Evolutionary conservation across 2,797 vertebrate genomes (phyloP).

Genomic region (Phoeniculus purpureus): DNA sequence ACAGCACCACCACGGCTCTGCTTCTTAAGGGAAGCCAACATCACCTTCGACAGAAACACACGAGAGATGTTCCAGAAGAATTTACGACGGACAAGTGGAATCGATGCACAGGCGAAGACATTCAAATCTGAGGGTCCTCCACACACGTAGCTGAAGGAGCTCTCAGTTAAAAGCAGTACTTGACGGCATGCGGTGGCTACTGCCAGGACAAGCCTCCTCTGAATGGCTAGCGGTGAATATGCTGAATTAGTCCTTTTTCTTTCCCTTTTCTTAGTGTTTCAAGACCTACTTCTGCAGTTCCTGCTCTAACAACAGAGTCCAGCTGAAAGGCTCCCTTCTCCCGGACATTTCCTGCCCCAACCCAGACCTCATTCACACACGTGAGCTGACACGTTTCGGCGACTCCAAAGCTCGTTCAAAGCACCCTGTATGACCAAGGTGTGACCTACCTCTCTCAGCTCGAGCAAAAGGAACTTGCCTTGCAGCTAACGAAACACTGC

Average conservation of each 20-base stretch:
- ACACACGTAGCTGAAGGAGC: conserved; percentile 17
- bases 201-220: conserved; percentile 35
- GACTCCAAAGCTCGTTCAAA: neutral
- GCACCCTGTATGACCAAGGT: neutral
- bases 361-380: neutral
- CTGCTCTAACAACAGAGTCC: neutral
- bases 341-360: neutral
- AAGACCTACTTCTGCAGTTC: neutral
- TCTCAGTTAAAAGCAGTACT: neutral
- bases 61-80: neutral
- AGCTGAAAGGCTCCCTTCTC: neutral
- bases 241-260: neutral
- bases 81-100: neutral
- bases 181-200: neutral
- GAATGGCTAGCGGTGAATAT: conserved; percentile 32
- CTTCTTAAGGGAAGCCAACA: neutral
- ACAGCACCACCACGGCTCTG: neutral
- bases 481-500: neutral
- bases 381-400: neutral
- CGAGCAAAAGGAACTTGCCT: neutral
- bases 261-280: neutral
- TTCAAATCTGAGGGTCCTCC: neutral
- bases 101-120: neutral
- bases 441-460: neutral
- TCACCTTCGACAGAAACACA: neutral